Evolutionary conservation across 2,888 invertebrate species (phyloP).

Genomic region (Athrips mouffetella): DNA sequence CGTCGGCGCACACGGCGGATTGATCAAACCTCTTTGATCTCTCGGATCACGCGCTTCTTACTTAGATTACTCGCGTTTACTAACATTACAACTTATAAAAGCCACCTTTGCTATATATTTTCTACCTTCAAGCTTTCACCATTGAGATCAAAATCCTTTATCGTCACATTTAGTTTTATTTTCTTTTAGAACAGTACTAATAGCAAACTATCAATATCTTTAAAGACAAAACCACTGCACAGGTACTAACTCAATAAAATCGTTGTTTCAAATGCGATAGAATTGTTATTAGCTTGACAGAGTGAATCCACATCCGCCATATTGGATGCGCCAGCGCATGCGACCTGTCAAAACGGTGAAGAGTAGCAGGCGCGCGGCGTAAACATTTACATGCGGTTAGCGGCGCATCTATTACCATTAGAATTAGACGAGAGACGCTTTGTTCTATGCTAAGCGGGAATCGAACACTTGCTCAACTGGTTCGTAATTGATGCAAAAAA

Average conservation of each 20-base stretch:
- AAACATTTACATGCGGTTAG: slow-evolving; percentile 57
- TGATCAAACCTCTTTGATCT: slow-evolving; percentile 71
- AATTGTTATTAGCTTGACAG: neutral
- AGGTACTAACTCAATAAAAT: neutral
- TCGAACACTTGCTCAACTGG: slow-evolving; percentile 8
- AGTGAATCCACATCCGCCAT: neutral
- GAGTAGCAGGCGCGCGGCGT: slow-evolving; percentile 66
- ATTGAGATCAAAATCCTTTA: neutral
- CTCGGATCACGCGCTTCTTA: slow-evolving; percentile 67
- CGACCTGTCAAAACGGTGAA: slow-evolving; percentile 68
- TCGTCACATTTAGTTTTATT: neutral
- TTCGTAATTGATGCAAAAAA: neutral
- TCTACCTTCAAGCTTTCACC: neutral
- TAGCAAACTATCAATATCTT: neutral
- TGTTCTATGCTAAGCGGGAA: slow-evolving; percentile 11
- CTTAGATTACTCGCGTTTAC: slow-evolving; percentile 63
- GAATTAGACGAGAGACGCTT: slow-evolving; percentile 11
- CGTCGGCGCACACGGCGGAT: slow-evolving; percentile 46
- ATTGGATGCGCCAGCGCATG: slow-evolving; percentile 26
- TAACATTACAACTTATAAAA: slow-evolving; percentile 40
- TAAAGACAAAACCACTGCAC: neutral
- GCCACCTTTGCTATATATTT: slow-evolving; percentile 17
- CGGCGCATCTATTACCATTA: slow-evolving; percentile 13
- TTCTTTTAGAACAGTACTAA: neutral
- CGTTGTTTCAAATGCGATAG: neutral